Evolutionary conservation across 37 sponge, comb jelly and placozoan species (phyloP).

Genomic region (Dysidea cf. avara): DNA sequence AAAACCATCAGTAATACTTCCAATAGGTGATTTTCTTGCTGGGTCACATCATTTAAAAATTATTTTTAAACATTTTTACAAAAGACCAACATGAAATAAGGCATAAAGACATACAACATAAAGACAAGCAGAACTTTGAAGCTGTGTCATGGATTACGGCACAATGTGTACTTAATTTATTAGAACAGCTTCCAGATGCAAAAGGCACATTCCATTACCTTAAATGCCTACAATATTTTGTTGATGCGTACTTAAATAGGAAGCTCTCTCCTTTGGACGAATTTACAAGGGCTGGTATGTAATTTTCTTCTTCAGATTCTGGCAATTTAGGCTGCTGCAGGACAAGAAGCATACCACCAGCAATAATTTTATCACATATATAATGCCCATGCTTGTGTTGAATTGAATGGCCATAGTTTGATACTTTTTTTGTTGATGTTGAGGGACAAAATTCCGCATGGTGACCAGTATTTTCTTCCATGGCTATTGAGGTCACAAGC

Average conservation of each 20-base stretch:
- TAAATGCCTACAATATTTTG: not conserved
- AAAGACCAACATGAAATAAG: slow-evolving; percentile 49
- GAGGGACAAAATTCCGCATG: not conserved
- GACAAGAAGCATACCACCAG: slow-evolving; percentile 22
- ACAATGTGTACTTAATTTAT: not conserved
- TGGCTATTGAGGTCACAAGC: slow-evolving; percentile 61
- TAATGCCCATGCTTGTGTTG: slow-evolving; percentile 42
- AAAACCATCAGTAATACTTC: slow-evolving; percentile 35
- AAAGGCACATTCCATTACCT: slow-evolving; percentile 31
- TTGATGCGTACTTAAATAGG: too few species aligned
- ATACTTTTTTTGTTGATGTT: slow-evolving; percentile 14
- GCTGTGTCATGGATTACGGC: slow-evolving; percentile 13
- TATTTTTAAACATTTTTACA: slow-evolving; percentile 9
- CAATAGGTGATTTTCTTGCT: slow-evolving; percentile 42
- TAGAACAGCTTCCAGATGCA: slow-evolving; percentile 44
- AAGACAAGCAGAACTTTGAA: slow-evolving; percentile 57
- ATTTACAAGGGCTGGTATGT: slow-evolving; percentile 41
- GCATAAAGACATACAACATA: slow-evolving; percentile 21
- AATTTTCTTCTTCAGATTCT: slow-evolving; percentile 38
- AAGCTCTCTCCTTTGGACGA: slow-evolving; percentile 33
- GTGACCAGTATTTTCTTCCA: slow-evolving; percentile 23
- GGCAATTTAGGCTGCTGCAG: slow-evolving; percentile 32
- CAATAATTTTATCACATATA: slow-evolving; percentile 42
- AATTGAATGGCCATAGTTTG: too few species aligned
- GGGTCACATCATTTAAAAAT: slow-evolving; percentile 39